Evolutionary conservation across 2,888 invertebrate species (phyloP), one percentile per base, ranked within the genome.

Genomic region (Cotesia congregata): DNA sequence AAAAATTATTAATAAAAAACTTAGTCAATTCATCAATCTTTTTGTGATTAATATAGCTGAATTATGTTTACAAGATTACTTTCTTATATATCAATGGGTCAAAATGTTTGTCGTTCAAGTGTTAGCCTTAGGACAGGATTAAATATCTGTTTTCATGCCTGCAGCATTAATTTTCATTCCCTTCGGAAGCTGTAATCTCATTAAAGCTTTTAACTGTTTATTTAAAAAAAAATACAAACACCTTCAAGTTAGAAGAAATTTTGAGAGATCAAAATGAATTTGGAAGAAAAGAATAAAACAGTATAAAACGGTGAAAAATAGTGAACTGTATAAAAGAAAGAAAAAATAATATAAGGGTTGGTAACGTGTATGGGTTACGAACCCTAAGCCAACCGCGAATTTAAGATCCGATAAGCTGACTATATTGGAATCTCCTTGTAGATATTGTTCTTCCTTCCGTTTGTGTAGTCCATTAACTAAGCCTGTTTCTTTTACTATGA

Each of bases 331-430:
- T 50, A 12, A 12, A 12, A 50, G 41, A 12, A 12, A 50, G 12
- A 50, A 12, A 12, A 50, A 50, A 75, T 73, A 75, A 68, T 72
- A 20, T 70, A 69, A 12, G 74, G 73, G 62, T 76, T 82, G 82
- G 80, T 80, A 84, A 83, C 80, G 82, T 75, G 82, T 83, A 79
- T 78, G 80, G 83, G 83, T 83, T 80, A 83, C 80, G 81, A 84
- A 80, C 80, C 79, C 78, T 76, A 71, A 77, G 79, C 78, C 80
- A 80, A 82, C 85, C 82, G 82, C 85, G 84, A 85, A 82, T 83
- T 83, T 80, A 72, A 81, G 82, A 85, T 85, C 83, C 85, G 85
- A 85, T 86, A 85, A 86, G 83, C 84, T 82, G 82, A 80, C 81
- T 82, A 83, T 86, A 85, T 86, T 83, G 84, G 83, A 82, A 86